Percentiles rank a stretch among this genome's conserved stretches.
Conservation (phyloP, 2,888 invertebrate species). For the Caenorhabditis becei region DNA sequence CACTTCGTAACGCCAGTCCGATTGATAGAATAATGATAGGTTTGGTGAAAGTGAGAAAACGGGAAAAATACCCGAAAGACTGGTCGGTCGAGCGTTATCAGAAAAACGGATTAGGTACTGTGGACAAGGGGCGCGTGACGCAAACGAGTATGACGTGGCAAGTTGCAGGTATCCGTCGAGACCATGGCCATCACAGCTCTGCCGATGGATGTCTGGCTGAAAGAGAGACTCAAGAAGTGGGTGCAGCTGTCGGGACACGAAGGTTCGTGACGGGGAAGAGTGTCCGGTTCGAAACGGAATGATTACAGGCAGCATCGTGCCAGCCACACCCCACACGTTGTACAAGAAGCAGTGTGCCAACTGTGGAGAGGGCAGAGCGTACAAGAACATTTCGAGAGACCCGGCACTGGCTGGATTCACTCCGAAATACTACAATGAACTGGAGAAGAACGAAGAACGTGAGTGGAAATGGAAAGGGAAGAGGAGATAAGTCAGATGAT, state of each 20-base stretch:
- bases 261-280: conserved; percentile 62
- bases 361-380: conserved; percentile 83
- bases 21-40: background rate
- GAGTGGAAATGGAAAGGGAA: conserved; percentile 47
- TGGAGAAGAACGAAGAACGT: conserved; percentile 83
- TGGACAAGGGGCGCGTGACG: background rate
- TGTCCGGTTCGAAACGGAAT: background rate
- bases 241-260: conserved; percentile 80
- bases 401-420: conserved; percentile 80
- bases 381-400: conserved; percentile 81
- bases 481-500: background rate
- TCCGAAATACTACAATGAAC: conserved; percentile 83
- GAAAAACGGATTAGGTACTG: conserved; percentile 12
- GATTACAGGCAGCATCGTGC: conserved; percentile 78
- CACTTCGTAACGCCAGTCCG: conserved; percentile 6
- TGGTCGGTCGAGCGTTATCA: background rate
- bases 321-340: conserved; percentile 81
- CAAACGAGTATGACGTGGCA: conserved; percentile 6
- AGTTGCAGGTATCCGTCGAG: conserved; percentile 79
- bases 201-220: conserved; percentile 81
- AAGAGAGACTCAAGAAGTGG: conserved; percentile 80
- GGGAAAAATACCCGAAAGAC: background rate
- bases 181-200: conserved; percentile 81
- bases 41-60: conserved; percentile 5
- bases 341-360: conserved; percentile 82